These are phyloP conservation scores for Andrena dorsata DNA, from an alignment of 2,888 invertebrate species.

Conservation along the genomic window DNA sequence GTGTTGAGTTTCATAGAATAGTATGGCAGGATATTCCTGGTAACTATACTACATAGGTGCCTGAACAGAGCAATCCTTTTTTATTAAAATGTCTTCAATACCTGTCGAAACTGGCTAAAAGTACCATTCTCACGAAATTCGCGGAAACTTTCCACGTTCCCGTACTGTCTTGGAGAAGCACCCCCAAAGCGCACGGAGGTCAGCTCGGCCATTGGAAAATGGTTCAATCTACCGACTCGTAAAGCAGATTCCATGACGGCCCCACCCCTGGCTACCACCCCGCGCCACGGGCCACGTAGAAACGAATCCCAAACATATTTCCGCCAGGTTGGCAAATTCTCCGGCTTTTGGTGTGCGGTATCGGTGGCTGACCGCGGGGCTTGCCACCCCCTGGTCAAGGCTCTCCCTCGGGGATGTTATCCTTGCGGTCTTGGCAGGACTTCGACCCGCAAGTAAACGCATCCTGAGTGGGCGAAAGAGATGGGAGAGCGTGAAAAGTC, in stretches of 20 bases:
- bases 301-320: constrained; percentile 82
- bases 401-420: constrained; percentile 73
- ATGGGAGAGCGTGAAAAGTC: constrained; percentile 11
- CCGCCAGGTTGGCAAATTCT: constrained; percentile 83
- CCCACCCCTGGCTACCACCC: constrained; percentile 36
- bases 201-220: constrained; percentile 61
- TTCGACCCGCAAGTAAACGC: constrained; percentile 64
- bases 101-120: neutral
- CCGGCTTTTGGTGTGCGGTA: constrained; percentile 71
- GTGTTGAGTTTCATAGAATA: too few species aligned
- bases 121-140: neutral
- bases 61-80: too few species aligned
- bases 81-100: too few species aligned
- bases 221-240: constrained; percentile 73
- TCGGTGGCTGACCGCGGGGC: constrained; percentile 73
- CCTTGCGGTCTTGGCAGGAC: constrained; percentile 66
- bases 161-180: neutral
- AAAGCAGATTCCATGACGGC: constrained; percentile 79
- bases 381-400: constrained; percentile 62
- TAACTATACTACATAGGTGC: too few species aligned
- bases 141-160: neutral
- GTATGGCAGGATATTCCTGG: too few species aligned
- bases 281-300: constrained; percentile 31
- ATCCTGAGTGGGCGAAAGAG: constrained; percentile 27
- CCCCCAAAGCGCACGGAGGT: constrained; percentile 26